phyloP scores from a whole-genome alignment of 2,113 vertebrate genomes.

The Poeciliopsis occidentalis region DNA sequence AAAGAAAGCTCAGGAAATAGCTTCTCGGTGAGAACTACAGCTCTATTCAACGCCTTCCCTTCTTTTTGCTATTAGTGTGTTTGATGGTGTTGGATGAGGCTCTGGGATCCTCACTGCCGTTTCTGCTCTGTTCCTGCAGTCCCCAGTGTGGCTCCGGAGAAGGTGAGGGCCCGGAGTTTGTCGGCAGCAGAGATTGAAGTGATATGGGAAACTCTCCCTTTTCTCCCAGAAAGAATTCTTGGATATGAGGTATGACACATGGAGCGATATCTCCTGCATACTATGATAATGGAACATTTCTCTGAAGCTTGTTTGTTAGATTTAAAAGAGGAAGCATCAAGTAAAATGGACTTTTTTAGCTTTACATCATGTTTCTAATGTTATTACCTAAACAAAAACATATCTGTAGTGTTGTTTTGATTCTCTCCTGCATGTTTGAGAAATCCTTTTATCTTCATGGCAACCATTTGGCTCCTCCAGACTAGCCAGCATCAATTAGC shows the following conservation, averaged over 20 bases:
- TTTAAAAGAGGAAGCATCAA: not conserved
- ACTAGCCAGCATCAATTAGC: too few species aligned
- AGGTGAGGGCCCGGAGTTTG: slow-evolving; percentile 84
- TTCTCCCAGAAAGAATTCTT: slow-evolving; percentile 87
- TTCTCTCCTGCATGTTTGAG: too few species aligned
- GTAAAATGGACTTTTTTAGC: too few species aligned
- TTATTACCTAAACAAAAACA: too few species aligned
- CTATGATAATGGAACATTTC: slow-evolving; percentile 27
- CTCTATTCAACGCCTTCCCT: slow-evolving; percentile 52
- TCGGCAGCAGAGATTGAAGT: slow-evolving; percentile 90
- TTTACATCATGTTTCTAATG: too few species aligned
- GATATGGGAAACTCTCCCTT: slow-evolving; percentile 84
- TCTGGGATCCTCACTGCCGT: slow-evolving; percentile 52
- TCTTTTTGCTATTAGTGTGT: slow-evolving; percentile 63
- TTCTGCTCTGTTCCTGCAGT: slow-evolving; percentile 79
- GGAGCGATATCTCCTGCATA: slow-evolving; percentile 10
- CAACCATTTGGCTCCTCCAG: too few species aligned
- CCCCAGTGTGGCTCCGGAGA: slow-evolving; percentile 84
- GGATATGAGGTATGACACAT: slow-evolving; percentile 88
- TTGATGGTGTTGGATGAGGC: slow-evolving; percentile 61
- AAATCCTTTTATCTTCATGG: too few species aligned
- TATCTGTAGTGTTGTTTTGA: too few species aligned
- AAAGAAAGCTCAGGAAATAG: slow-evolving; percentile 67
- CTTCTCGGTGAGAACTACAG: slow-evolving; percentile 67
- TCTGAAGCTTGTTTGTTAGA: slow-evolving; percentile 2